These are phyloP conservation scores for Drosophila suzukii DNA, from an alignment of 1,140 invertebrate genomes.

Conservation along the genomic window DNA sequence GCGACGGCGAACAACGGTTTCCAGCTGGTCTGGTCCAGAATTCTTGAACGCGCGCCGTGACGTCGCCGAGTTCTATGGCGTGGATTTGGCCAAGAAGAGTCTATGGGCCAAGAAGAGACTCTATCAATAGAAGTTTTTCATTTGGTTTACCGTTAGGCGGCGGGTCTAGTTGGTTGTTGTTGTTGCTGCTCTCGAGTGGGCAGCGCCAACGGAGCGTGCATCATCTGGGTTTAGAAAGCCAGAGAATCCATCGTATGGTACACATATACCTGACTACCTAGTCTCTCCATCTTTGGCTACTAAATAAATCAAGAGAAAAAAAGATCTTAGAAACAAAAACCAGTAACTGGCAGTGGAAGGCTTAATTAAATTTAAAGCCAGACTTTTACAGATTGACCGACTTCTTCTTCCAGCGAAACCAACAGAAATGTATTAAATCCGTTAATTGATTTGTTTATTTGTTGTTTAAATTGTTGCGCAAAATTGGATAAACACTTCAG, in stretches of 20 bases:
- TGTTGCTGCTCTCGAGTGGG: conserved; percentile 53
- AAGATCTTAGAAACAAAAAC: background rate
- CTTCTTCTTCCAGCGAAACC: conserved; percentile 59
- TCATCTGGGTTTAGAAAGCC: conserved; percentile 68
- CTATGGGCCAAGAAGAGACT: conserved; percentile 12
- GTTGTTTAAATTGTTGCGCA: conserved; percentile 23
- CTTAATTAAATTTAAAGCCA: conserved; percentile 72
- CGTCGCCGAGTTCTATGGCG: conserved; percentile 35
- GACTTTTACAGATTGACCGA: conserved; percentile 64
- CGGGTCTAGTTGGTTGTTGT: conserved; percentile 34
- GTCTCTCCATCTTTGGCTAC: conserved; percentile 24
- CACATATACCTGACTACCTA: background rate
- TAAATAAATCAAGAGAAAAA: conserved; percentile 19
- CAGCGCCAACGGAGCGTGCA: conserved; percentile 70
- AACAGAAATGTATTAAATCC: conserved; percentile 24
- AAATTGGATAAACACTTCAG: conserved; percentile 25
- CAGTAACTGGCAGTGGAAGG: conserved; percentile 42
- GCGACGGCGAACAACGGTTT: conserved; percentile 26
- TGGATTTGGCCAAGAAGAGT: conserved; percentile 9
- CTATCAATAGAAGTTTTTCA: conserved; percentile 69
- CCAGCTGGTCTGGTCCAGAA: conserved; percentile 62
- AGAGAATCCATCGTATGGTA: conserved; percentile 34
- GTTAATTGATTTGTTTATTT: conserved; percentile 75
- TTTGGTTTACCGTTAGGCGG: conserved; percentile 76
- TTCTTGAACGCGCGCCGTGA: conserved; percentile 68